phyloP scores from a whole-genome alignment of 2,888 invertebrate species.

The Polydrusus tereticollis region DNA sequence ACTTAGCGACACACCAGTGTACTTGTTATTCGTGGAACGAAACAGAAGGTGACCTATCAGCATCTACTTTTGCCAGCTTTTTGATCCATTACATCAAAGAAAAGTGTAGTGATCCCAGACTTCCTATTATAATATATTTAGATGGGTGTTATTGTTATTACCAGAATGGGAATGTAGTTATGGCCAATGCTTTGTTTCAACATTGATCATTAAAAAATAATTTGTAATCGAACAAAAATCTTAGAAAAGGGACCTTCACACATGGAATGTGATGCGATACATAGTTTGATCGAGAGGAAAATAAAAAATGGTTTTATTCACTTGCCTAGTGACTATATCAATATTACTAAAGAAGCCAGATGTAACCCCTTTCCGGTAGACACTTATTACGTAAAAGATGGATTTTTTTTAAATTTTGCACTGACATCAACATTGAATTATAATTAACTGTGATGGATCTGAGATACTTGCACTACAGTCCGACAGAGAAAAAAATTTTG shows the following conservation, averaged over 20 bases:
- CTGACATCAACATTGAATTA: conserved; percentile 1
- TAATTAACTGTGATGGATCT: conserved; percentile 18
- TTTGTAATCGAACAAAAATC: conserved; percentile 12
- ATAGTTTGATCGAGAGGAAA: conserved; percentile 29
- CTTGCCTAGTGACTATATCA: conserved; percentile 28
- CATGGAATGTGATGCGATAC: conserved; percentile 25
- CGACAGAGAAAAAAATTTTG: conserved; percentile 22
- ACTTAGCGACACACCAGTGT: conserved; percentile 49
- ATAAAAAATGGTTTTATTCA: conserved; percentile 28
- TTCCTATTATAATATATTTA: conserved; percentile 54
- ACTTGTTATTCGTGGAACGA: conserved; percentile 55
- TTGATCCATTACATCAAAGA: conserved; percentile 34
- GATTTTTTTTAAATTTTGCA: conserved; percentile 16
- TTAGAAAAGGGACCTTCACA: background rate
- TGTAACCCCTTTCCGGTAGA: conserved; percentile 23
- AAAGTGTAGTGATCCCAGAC: conserved; percentile 27
- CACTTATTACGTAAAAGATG: conserved; percentile 29
- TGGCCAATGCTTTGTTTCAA: conserved; percentile 21
- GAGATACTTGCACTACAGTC: conserved; percentile 23
- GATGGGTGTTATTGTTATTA: conserved; percentile 56
- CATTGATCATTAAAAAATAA: conserved; percentile 1
- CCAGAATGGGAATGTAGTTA: conserved; percentile 55
- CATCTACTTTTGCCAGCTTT: conserved; percentile 44
- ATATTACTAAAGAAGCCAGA: conserved; percentile 29
- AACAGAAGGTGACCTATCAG: conserved; percentile 48